Percentiles rank a stretch among this genome's conserved stretches.
These are phyloP conservation scores for Synanthedon vespiformis DNA, from an alignment of 2,888 invertebrate genomes.

Conservation along the genomic window DNA sequence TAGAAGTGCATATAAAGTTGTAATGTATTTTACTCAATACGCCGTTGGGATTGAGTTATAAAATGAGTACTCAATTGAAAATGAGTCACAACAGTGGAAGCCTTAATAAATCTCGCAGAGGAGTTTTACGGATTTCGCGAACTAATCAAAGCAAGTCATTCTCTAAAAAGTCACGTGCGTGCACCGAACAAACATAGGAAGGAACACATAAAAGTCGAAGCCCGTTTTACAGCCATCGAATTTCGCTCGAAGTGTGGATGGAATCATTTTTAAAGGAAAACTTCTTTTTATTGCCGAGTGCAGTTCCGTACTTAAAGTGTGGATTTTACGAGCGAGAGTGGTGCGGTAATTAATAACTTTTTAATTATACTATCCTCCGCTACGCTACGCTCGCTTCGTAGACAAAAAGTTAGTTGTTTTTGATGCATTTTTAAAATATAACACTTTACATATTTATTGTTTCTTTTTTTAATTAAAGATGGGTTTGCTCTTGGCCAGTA, in stretches of 20 bases:
- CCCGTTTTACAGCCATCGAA: conserved; percentile 36
- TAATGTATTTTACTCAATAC: not conserved
- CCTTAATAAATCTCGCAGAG: not conserved
- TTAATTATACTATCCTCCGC: conserved; percentile 17
- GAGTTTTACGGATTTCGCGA: conserved; percentile 10
- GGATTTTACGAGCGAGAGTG: conserved; percentile 42
- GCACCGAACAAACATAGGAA: conserved; percentile 5
- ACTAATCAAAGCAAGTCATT: conserved; percentile 35
- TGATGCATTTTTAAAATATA: too few relatives aligned
- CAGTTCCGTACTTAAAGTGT: conserved; percentile 28
- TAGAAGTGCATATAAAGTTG: not conserved
- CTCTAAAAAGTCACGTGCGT: conserved; percentile 43
- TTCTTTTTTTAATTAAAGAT: too few relatives aligned
- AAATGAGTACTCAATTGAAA: not conserved
- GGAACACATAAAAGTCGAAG: conserved; percentile 19
- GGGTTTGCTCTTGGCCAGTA: too few relatives aligned
- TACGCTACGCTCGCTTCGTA: too few relatives aligned
- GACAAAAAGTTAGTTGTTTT: too few relatives aligned
- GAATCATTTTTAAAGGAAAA: conserved; percentile 46
- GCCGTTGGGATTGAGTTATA: not conserved
- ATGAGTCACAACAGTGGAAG: not conserved
- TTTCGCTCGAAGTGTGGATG: conserved; percentile 22
- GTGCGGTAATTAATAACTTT: conserved; percentile 55
- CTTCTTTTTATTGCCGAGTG: conserved; percentile 37
- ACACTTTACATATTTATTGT: too few relatives aligned